Percentiles rank a stretch among this genome's conserved stretches.
These are phyloP conservation scores for Syndactyla subalaris DNA, from an alignment of 2,797 vertebrate genomes.

Conservation along the genomic window DNA sequence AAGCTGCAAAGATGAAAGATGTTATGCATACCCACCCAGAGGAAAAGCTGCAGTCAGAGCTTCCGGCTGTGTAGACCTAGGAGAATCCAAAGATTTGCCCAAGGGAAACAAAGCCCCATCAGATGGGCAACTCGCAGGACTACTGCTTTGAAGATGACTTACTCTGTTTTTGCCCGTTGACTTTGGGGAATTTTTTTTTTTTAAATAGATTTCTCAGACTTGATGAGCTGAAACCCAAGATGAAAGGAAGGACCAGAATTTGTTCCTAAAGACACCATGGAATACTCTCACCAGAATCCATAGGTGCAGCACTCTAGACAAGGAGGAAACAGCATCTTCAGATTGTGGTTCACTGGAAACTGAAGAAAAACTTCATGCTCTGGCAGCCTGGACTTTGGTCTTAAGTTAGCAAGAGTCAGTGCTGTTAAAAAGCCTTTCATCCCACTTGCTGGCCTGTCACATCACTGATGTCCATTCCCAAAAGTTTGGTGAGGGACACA, in stretches of 20 bases:
- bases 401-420: background rate
- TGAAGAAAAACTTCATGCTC: background rate
- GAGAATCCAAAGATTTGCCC: background rate
- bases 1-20: slow-evolving; percentile 14
- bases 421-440: background rate
- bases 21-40: background rate
- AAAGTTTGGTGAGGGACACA: background rate
- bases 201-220: background rate
- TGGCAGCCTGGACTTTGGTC: background rate
- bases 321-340: background rate
- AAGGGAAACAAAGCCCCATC: background rate
- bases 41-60: background rate
- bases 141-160: background rate
- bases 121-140: background rate
- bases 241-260: background rate
- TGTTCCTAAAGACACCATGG: background rate
- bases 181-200: background rate
- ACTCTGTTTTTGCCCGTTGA: background rate
- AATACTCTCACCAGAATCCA: background rate
- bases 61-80: background rate
- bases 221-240: background rate
- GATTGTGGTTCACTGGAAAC: background rate
- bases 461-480: background rate
- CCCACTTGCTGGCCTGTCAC: background rate
- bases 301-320: background rate